phyloP scores from a whole-genome alignment of 2,797 vertebrate species.

The Chrosomus eos region DNA sequence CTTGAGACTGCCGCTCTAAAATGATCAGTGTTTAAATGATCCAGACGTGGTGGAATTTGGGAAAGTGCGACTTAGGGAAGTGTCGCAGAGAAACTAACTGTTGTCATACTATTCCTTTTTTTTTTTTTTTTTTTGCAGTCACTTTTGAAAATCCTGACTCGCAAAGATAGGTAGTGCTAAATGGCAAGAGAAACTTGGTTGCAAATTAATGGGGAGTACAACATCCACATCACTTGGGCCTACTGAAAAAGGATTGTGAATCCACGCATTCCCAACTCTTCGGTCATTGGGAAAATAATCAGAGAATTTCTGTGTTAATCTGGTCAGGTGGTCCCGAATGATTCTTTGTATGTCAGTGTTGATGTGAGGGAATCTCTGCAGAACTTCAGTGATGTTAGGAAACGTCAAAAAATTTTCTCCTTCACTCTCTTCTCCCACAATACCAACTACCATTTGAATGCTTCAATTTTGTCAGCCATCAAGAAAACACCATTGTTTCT shows the following conservation, averaged over 20 bases:
- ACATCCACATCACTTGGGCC: not conserved
- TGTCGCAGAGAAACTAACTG: too few species aligned
- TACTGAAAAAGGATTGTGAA: not conserved
- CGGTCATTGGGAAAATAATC: not conserved
- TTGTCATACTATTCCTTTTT: too few species aligned
- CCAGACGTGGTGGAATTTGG: too few species aligned
- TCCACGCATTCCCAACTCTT: not conserved
- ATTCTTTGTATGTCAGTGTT: too few species aligned
- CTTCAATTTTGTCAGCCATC: conserved; percentile 38
- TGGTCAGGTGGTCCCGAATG: too few species aligned
- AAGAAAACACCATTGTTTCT: conserved; percentile 34
- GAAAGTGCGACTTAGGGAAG: too few species aligned
- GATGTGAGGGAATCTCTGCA: not conserved
- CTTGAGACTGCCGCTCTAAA: too few species aligned
- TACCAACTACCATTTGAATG: conserved; percentile 16
- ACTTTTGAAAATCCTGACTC: too few species aligned
- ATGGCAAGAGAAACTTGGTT: not conserved
- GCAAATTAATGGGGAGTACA: not conserved
- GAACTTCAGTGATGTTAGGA: not conserved
- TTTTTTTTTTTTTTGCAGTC: too few species aligned
- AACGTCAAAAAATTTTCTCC: not conserved
- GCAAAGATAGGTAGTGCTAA: too few species aligned
- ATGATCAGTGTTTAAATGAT: too few species aligned
- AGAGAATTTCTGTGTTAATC: not conserved
- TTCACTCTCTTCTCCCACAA: not conserved